Conservation (phyloP, 2,888 invertebrate species). For the Didymodactylos carnosus region DNA sequence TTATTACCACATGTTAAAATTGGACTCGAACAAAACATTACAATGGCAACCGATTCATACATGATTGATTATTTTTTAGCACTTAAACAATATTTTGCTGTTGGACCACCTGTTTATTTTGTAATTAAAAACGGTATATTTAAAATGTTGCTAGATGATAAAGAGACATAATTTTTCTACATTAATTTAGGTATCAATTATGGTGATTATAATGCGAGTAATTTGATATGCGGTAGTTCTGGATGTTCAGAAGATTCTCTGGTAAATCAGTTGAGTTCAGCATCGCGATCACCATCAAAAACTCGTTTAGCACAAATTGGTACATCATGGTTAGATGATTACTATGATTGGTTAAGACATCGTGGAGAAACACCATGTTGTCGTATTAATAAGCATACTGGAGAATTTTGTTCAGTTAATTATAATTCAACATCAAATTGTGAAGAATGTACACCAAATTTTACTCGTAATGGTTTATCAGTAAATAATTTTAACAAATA, state of each 20-base stretch:
- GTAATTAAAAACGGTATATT: conserved; percentile 55
- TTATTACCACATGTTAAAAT: conserved; percentile 70
- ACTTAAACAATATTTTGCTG: conserved; percentile 59
- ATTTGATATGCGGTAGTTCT: conserved; percentile 40
- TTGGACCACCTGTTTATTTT: conserved; percentile 82
- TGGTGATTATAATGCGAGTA: conserved; percentile 45
- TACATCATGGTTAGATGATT: conserved; percentile 86
- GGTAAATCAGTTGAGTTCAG: conserved; percentile 30
- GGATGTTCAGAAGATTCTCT: conserved; percentile 35
- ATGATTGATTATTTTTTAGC: conserved; percentile 71
- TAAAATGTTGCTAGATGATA: neutral
- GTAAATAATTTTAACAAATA: conserved; percentile 36
- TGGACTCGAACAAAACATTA: conserved; percentile 81
- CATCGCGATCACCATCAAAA: conserved; percentile 31
- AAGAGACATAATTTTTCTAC: neutral
- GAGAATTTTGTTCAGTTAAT: conserved; percentile 26
- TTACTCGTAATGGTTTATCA: conserved; percentile 19
- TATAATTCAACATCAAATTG: conserved; percentile 18
- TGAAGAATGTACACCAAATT: conserved; percentile 20
- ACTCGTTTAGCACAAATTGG: conserved; percentile 68
- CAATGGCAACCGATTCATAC: conserved; percentile 85
- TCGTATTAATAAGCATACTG: conserved; percentile 15
- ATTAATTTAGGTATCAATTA: conserved; percentile 6
- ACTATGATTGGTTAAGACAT: conserved; percentile 60
- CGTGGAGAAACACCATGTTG: conserved; percentile 7